Base-by-base conservation (phyloP, 2,888 invertebrate genomes). In the Nephrotoma guestfalica region DNA sequence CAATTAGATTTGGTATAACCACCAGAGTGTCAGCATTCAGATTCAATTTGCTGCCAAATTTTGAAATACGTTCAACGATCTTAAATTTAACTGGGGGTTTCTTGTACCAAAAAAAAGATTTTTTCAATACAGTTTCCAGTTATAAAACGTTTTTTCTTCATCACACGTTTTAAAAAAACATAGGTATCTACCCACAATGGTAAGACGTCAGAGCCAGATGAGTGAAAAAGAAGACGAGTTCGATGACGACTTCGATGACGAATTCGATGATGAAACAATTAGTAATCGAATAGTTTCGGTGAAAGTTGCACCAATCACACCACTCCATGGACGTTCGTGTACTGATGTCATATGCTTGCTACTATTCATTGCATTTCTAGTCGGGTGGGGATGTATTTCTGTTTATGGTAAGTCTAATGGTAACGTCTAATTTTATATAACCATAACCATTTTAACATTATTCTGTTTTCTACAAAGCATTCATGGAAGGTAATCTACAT, bases 341-440 rank as follows among this genome's bases (percentile, higher is more conserved):
- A 99, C 98, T 1, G 98, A 99, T 92, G 93, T 97, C 84, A 90
- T 97, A 83, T 99, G 97, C 92, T 93, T 98, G 41, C 90, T 97
- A 43, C 89, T 97, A 11, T 97, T 98, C 91, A 89, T 96, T 7
- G 92, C 95, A 4, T 98, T 97, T 91, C 92, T 98, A 13, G 93
- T 93, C 87, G 95, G 93, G 87, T 98, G 98, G 97, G 93, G 93
- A 1, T 95, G 93, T 86, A 93, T 98, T 9, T 97, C 96, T 40
- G 93, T 93, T 88, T 96, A 95, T 90, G 97, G 97, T 97, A 91
- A 92, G 30, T 0, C 30, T 71, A 18, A 51, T 51, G 51, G 15
- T n/a, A n/a, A 1, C 47, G n/a, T 51, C 6, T 0, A 0, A 51
- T 51, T 15, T 51, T 30, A 30, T 30, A 30, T 30, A 30, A 30